Conservation (phyloP, 2,888 invertebrate genomes). For the Pyrgus malvae region DNA sequence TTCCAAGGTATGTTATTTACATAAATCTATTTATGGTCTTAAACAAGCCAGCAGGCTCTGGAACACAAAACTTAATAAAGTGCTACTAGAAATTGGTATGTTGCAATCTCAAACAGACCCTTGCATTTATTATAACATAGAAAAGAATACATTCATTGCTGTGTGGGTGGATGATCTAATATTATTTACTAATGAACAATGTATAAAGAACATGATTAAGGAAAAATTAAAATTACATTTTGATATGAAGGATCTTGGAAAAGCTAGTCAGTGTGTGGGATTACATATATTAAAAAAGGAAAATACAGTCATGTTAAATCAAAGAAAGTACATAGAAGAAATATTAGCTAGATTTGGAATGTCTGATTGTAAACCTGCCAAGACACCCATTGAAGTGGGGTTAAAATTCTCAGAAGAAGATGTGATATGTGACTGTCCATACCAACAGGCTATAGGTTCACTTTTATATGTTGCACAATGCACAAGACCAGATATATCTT, state of each 20-base stretch:
- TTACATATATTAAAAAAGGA: conserved; percentile 8
- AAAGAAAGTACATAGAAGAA: conserved; percentile 30
- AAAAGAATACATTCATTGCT: conserved; percentile 23
- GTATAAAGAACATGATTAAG: conserved; percentile 14
- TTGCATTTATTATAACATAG: conserved; percentile 27
- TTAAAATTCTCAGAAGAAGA: not conserved
- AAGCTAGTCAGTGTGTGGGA: conserved; percentile 22
- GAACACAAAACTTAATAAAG: conserved; percentile 28
- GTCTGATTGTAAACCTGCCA: conserved; percentile 26
- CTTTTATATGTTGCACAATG: conserved; percentile 25
- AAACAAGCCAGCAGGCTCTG: conserved; percentile 30
- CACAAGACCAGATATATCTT: conserved; percentile 28
- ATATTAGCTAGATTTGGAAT: conserved; percentile 25
- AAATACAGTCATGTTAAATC: conserved; percentile 23
- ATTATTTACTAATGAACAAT: conserved; percentile 15
- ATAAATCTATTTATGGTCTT: conserved; percentile 30
- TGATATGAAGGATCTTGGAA: conserved; percentile 30
- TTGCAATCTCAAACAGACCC: conserved; percentile 30
- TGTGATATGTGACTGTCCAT: not conserved
- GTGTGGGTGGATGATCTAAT: conserved; percentile 35
- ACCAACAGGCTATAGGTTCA: conserved; percentile 14
- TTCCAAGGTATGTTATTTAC: conserved; percentile 23
- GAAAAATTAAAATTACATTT: conserved; percentile 8
- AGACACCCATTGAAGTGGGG: conserved; percentile 16
- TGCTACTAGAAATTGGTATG: conserved; percentile 26